Evolutionary conservation across 2,888 invertebrate species (phyloP), one percentile per base, ranked within the genome.

Genomic region (Mallateleia sp.): DNA sequence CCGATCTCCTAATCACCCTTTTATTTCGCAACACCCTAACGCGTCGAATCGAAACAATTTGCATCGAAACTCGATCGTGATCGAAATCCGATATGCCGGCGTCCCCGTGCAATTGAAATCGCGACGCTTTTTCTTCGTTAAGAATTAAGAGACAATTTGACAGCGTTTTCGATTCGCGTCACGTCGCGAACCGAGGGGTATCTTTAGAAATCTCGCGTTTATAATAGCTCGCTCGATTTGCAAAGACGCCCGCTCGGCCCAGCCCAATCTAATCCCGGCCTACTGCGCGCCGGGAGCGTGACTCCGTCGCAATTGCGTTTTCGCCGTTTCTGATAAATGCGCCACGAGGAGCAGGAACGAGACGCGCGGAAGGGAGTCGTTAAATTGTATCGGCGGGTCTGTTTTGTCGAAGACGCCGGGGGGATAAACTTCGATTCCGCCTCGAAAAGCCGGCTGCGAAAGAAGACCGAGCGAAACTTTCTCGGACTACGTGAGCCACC

Each of bases 331-430:
- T 82, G 80, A 90, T 90, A 91, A 91, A 91, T 90, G 90, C 89
- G 28, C 38, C 24, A 56, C 64, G 38, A 88, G 86, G 81, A 81
- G 83, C 83, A 38, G 38, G 82, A 88, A 88, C 74, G 87, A 2
- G 14, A 38, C 8, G 88, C 47, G 75, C 74, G 88, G 87, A 89
- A 86, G 28, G 85, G 84, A 38, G 85, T 91, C 89, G 91, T 93
- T 93, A 93, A 92, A 93, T 93, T 91, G 93, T 92, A 93, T 93
- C 91, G 92, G 66, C 58, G 90, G 87, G 88, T 90, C 90, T 75
- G 66, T 74, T 66, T 66, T 47, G 56, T 34, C 66, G 66, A 74
- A 56, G 64, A 45, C 58, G 56, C 50, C 64, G 54, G 52, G 24
- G 66, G 78, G 69, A 69, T 79, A 79, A 80, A 72, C 32, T 72